These are phyloP conservation scores for Gambusia affinis DNA, from an alignment of 2,113 vertebrate species.

Conservation along the genomic window DNA sequence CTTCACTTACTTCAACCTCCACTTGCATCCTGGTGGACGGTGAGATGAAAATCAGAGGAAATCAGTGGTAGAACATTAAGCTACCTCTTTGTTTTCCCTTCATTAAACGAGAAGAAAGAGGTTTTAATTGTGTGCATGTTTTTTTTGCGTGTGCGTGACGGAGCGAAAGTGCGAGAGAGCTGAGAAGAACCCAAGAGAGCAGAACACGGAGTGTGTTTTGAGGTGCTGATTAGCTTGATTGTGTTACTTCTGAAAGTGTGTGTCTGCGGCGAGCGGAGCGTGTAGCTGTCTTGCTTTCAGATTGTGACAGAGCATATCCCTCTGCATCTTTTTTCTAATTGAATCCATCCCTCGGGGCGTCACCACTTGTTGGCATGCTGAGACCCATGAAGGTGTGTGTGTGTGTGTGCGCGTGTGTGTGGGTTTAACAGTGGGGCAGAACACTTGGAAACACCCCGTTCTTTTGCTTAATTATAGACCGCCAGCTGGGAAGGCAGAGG, in stretches of 20 bases:
- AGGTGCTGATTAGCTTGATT: conserved; percentile 55
- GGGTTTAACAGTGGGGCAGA: conserved; percentile 12
- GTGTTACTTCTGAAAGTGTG: conserved; percentile 15
- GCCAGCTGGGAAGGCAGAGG: conserved; percentile 51
- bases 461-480: conserved; percentile 71
- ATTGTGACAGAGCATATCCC: conserved; percentile 68
- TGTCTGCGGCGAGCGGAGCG: conserved; percentile 4
- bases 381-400: conserved; percentile 56
- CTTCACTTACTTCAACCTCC: conserved; percentile 3
- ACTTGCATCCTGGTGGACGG: conserved; percentile 21
- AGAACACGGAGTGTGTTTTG: conserved; percentile 18
- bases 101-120: conserved; percentile 41
- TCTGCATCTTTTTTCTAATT: conserved; percentile 68
- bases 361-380: conserved; percentile 63
- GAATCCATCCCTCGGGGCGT: conserved; percentile 69
- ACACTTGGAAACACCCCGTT: conserved; percentile 23
- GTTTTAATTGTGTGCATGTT: conserved; percentile 10
- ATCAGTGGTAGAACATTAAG: conserved; percentile 20
- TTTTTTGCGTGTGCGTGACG: conserved; percentile 1
- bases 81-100: conserved; percentile 23
- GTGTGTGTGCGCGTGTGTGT: background rate
- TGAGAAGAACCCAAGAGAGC: conserved; percentile 34
- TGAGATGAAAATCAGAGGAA: conserved; percentile 29
- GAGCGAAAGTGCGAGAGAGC: background rate
- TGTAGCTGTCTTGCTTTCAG: conserved; percentile 30